Evolutionary conservation across 1,140 invertebrate species (phyloP).

Genomic region (Druon quercuslanigerum): DNA sequence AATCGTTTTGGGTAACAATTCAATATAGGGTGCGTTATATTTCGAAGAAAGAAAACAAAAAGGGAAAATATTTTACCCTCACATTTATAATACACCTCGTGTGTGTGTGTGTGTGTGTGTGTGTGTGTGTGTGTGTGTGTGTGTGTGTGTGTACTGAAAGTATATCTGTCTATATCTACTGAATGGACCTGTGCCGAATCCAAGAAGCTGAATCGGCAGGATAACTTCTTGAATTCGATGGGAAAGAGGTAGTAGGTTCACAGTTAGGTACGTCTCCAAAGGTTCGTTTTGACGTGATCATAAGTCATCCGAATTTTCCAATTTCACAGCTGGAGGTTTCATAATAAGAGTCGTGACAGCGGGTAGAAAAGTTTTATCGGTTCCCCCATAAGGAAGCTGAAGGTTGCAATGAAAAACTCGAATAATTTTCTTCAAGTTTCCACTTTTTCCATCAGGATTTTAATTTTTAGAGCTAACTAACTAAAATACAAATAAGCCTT

Average conservation of each 20-base stretch:
- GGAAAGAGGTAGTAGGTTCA: conserved; percentile 16
- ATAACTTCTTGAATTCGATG: conserved; percentile 6
- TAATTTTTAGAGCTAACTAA: background rate
- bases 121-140: background rate
- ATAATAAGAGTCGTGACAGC: conserved; percentile 31
- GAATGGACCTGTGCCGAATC: conserved; percentile 21
- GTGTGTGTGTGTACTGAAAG: background rate
- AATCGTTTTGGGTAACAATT: conserved; percentile 46
- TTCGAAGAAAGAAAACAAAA: conserved; percentile 41
- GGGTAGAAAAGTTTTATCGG: conserved; percentile 26
- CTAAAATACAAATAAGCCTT: background rate
- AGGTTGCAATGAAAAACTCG: background rate
- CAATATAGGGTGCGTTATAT: conserved; percentile 54
- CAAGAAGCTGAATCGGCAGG: conserved; percentile 20
- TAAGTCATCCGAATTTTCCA: conserved; percentile 45
- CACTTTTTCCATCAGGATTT: background rate
- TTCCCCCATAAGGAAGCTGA: background rate
- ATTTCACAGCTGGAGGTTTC: conserved; percentile 36
- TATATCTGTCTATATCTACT: background rate
- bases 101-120: background rate
- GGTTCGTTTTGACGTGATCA: conserved; percentile 36
- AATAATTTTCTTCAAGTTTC: background rate
- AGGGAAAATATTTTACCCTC: conserved; percentile 38
- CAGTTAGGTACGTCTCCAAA: conserved; percentile 39
- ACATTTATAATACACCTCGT: background rate